These are phyloP conservation scores for Sardinella longiceps DNA, from an alignment of 2,797 vertebrate genomes.

Conservation along the genomic window DNA sequence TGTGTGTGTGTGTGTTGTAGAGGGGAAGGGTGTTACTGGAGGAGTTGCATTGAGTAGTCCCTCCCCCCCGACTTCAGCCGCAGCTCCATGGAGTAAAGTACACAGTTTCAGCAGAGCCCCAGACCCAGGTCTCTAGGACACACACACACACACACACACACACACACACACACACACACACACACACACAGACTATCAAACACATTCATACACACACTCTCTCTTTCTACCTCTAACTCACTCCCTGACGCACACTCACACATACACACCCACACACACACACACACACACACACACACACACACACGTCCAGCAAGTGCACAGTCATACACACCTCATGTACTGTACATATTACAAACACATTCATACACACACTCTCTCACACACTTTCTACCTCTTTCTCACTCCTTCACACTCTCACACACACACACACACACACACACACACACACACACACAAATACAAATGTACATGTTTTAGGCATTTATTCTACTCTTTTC, in stretches of 20 bases:
- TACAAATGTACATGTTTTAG: conserved; percentile 24
- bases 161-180: conserved; percentile 13
- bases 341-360: conserved; percentile 5
- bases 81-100: conserved; percentile 71
- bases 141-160: background rate
- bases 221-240: background rate
- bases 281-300: conserved; percentile 17
- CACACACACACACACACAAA: conserved; percentile 37
- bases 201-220: background rate
- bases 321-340: background rate
- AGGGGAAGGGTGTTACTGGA: background rate
- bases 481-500: conserved; percentile 31
- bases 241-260: background rate
- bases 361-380: background rate
- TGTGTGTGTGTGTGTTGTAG: background rate
- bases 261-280: background rate
- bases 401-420: background rate
- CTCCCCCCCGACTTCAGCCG: conserved; percentile 62
- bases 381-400: background rate
- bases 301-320: too few relatives aligned
- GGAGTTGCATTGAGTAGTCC: conserved; percentile 55
- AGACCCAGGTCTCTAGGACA: conserved; percentile 41
- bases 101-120: conserved; percentile 68
- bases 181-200: background rate
- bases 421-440: conserved; percentile 17